A percentile compares a stretch with the other conserved stretches of the same genome.
Conservation (phyloP, 2,888 invertebrate species). For the Lithophane semibrunnea region DNA sequence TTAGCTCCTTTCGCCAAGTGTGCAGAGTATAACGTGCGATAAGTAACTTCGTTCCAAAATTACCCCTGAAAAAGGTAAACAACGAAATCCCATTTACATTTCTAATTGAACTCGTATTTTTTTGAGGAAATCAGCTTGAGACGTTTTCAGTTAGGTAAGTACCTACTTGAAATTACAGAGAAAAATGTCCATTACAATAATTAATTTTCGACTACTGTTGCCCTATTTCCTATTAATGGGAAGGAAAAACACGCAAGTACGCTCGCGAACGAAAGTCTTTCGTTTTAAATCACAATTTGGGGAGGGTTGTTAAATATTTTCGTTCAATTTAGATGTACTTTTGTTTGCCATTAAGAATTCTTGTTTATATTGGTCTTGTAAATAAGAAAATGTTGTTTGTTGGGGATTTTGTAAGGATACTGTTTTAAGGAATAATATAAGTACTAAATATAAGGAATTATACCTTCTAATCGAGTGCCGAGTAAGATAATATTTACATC, state of each 20-base stretch:
- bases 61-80: slow-evolving; percentile 20
- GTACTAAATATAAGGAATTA: too few species aligned
- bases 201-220: slow-evolving; percentile 51
- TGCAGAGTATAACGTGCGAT: background rate
- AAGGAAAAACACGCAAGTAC: slow-evolving; percentile 64
- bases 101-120: slow-evolving; percentile 9
- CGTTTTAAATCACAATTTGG: slow-evolving; percentile 50
- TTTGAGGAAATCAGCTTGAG: slow-evolving; percentile 25
- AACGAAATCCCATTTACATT: slow-evolving; percentile 7
- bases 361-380: slow-evolving; percentile 34
- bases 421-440: background rate
- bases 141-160: slow-evolving; percentile 16
- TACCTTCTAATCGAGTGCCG: background rate
- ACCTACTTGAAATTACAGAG: slow-evolving; percentile 21
- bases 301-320: slow-evolving; percentile 48
- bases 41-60: background rate
- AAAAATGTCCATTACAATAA: slow-evolving; percentile 60
- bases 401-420: background rate
- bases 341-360: slow-evolving; percentile 35
- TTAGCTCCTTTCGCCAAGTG: background rate
- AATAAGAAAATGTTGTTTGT: slow-evolving; percentile 47
- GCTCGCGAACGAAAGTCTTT: slow-evolving; percentile 33
- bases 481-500: too few species aligned
- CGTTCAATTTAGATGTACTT: slow-evolving; percentile 48
- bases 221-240: slow-evolving; percentile 59